Percentiles rank a stretch among this genome's conserved stretches.
These are phyloP conservation scores for Nasua narica DNA, from an alignment of 2,797 vertebrate genomes.

Conservation along the genomic window DNA sequence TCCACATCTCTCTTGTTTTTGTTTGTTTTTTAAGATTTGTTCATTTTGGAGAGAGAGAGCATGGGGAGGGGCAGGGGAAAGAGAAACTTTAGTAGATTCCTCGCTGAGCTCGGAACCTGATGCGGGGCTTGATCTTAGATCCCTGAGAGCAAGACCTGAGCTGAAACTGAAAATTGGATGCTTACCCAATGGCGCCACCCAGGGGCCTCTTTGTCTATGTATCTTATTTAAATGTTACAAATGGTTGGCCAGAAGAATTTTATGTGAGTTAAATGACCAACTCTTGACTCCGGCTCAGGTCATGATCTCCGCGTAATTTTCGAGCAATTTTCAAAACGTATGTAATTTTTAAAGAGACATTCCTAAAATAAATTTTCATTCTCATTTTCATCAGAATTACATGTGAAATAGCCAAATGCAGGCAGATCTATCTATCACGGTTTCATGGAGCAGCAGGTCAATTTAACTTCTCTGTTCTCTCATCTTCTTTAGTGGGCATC, in stretches of 20 bases:
- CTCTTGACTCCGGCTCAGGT: background rate
- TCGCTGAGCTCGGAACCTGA: background rate
- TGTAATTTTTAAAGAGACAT: background rate
- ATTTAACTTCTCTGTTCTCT: background rate
- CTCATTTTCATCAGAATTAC: background rate
- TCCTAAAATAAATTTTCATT: conserved; percentile 7
- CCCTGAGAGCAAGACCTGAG: background rate
- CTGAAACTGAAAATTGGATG: background rate
- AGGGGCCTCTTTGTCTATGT: background rate
- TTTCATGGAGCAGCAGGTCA: background rate
- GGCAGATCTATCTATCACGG: background rate
- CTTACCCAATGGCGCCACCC: background rate
- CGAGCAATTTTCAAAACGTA: background rate
- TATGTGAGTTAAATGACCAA: background rate
- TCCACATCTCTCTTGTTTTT: background rate
- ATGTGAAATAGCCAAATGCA: background rate
- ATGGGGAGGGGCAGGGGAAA: background rate
- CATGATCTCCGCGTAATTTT: background rate
- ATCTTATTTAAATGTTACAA: background rate
- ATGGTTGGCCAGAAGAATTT: background rate
- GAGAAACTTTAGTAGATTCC: background rate
- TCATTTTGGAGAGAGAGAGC: background rate
- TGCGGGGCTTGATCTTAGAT: background rate
- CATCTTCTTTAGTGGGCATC: background rate
- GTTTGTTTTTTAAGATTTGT: background rate